Evolutionary conservation across 2,113 vertebrate genomes (phyloP).

Genomic region (Ictalurus punctatus): DNA sequence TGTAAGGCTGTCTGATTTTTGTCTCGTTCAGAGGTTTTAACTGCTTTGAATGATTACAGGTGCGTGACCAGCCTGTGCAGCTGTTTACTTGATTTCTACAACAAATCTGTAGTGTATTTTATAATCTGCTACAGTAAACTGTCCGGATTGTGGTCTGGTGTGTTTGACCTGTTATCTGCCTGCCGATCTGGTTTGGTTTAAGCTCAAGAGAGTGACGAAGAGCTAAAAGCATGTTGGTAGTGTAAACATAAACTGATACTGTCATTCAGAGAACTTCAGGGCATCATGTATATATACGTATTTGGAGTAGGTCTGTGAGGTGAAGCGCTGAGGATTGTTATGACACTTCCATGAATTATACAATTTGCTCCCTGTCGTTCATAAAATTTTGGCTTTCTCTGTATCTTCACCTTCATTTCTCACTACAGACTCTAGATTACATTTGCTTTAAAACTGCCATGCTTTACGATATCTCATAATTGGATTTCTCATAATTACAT

Average conservation of each 20-base stretch:
- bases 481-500: neutral
- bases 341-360: neutral
- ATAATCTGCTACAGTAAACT: neutral
- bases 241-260: constrained; percentile 63
- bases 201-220: constrained; percentile 55
- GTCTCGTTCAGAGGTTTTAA: neutral
- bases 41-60: neutral
- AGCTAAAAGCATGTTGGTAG: constrained; percentile 61
- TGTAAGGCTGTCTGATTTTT: constrained; percentile 47
- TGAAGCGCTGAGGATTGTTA: neutral
- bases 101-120: neutral
- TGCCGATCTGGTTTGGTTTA: constrained; percentile 56
- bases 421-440: neutral
- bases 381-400: neutral
- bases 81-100: neutral
- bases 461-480: neutral
- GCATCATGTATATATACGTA: neutral
- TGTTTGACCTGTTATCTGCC: constrained; percentile 72
- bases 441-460: neutral
- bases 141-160: constrained; percentile 68
- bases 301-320: neutral
- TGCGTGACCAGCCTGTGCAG: neutral
- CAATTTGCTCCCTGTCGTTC: neutral
- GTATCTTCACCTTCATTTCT: neutral
- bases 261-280: neutral